phyloP scores from a whole-genome alignment of 2,113 vertebrate genomes.

The Athene noctua region DNA sequence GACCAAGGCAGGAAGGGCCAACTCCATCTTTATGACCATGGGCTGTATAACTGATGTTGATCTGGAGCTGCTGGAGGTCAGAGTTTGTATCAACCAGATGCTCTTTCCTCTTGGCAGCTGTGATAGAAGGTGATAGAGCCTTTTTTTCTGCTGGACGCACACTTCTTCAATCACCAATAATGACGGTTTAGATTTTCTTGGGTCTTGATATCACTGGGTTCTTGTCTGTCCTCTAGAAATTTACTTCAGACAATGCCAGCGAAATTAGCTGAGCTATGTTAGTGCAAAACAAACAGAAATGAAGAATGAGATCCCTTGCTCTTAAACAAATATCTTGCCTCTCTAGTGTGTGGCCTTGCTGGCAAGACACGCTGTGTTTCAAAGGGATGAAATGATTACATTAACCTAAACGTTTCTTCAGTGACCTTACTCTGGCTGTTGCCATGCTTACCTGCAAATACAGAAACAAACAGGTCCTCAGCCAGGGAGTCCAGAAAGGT shows the following conservation, averaged over 20 bases:
- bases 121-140: neutral
- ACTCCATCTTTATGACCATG: neutral
- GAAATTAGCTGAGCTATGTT: neutral
- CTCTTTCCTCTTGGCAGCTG: neutral
- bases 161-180: neutral
- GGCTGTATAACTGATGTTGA: neutral
- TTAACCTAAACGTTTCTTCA: neutral
- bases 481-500: neutral
- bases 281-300: neutral
- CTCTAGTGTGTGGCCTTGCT: neutral
- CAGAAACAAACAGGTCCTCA: neutral
- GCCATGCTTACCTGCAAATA: conserved; percentile 16
- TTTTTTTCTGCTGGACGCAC: neutral
- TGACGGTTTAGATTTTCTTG: neutral
- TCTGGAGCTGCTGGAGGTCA: neutral
- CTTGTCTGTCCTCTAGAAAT: neutral
- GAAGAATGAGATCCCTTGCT: neutral
- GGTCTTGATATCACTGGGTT: neutral
- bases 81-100: neutral
- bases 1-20: neutral
- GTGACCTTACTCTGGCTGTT: neutral
- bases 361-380: neutral
- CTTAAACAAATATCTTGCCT: neutral
- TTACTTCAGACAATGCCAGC: neutral
- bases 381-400: neutral